Evolutionary conservation across 2,888 invertebrate genomes (phyloP).

Genomic region (Acanthopleura granulata): DNA sequence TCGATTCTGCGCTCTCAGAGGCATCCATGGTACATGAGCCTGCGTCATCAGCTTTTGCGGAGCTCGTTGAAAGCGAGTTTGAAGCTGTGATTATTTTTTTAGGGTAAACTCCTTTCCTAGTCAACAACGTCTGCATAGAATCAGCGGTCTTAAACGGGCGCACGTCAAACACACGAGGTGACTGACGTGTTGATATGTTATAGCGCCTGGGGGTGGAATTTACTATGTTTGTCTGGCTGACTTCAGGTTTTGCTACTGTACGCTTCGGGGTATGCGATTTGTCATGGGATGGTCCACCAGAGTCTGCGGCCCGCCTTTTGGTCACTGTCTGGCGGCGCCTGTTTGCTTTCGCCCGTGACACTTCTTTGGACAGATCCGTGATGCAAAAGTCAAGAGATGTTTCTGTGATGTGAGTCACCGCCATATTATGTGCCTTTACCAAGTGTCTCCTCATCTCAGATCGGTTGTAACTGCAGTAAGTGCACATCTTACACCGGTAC

Average conservation of each 20-base stretch:
- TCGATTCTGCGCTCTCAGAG: neutral
- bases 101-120: constrained; percentile 32
- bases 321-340: constrained; percentile 42
- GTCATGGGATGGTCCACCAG: neutral
- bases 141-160: constrained; percentile 33
- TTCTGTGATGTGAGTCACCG: constrained; percentile 20
- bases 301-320: constrained; percentile 16
- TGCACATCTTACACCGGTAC: constrained; percentile 82
- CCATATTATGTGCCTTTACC: constrained; percentile 44
- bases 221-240: constrained; percentile 4
- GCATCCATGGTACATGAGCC: no score
- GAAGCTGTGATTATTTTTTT: constrained; percentile 17
- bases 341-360: constrained; percentile 33
- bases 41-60: neutral
- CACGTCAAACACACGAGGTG: constrained; percentile 41
- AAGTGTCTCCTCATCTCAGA: constrained; percentile 58
- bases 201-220: constrained; percentile 21
- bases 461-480: constrained; percentile 69
- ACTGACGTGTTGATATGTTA: constrained; percentile 46
- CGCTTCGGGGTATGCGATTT: neutral
- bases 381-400: constrained; percentile 33
- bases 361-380: constrained; percentile 53
- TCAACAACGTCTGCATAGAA: constrained; percentile 26
- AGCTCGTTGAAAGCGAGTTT: neutral
- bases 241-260: constrained; percentile 20